These are phyloP conservation scores for Rhopalosiphum nymphaeae DNA, from an alignment of 2,888 invertebrate genomes.

Conservation along the genomic window DNA sequence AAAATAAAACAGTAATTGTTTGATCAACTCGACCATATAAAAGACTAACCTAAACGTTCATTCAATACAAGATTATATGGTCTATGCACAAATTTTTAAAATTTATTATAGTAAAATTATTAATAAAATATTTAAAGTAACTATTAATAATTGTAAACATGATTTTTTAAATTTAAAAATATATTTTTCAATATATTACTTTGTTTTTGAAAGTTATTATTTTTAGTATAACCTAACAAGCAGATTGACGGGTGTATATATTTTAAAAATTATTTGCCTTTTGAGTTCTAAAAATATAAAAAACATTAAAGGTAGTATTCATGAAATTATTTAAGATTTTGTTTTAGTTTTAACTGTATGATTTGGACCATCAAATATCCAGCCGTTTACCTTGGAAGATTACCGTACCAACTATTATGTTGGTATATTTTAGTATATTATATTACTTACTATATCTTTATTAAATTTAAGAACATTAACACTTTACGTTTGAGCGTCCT, in stretches of 20 bases:
- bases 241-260: not conserved
- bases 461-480: constrained; percentile 22
- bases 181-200: not conserved
- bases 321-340: not conserved
- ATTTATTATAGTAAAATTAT: not conserved
- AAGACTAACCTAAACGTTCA: not conserved
- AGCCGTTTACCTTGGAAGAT: not conserved
- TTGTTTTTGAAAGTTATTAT: not conserved
- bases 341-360: not conserved
- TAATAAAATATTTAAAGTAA: not conserved
- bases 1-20: not conserved
- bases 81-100: not conserved
- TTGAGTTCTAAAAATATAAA: not conserved
- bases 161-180: not conserved
- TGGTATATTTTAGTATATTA: too few relatives aligned
- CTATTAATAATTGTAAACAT: not conserved
- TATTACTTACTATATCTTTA: not conserved
- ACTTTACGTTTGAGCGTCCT: not conserved
- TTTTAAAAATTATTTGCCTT: not conserved
- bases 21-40: not conserved
- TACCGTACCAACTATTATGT: not conserved
- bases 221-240: not conserved
- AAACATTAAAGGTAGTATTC: not conserved
- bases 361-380: not conserved
- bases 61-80: not conserved